Base-by-base conservation (phyloP, 2,113 vertebrate genomes). In the Procavia capensis region DNA sequence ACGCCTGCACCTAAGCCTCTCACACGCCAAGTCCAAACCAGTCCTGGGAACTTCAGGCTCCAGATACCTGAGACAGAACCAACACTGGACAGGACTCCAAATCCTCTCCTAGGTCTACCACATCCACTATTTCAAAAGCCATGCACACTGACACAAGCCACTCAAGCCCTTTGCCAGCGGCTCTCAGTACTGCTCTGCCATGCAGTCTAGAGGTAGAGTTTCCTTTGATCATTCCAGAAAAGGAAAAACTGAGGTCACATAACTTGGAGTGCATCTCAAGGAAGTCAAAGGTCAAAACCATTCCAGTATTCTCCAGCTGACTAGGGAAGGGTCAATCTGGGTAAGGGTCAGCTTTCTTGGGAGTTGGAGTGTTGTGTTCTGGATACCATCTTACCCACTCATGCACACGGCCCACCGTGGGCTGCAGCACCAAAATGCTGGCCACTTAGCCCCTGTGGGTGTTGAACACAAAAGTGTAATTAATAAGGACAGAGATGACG, bases 1-100 rank as follows among this genome's bases (percentile, higher is more conserved):
- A 87, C 19, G 6, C 68, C 70, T 85, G 24, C 20, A 93, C 34
- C 78, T 78, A 86, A 89, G 78, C 27, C 92, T 88, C 64, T 84
- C 72, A 27, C 22, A 57, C 45, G 9, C 10, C 70, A 27, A 79
- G 31, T 80, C 59, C 45, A 63, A 72, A 50, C 45, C 75, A 91
- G n/a, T 43, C 59, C 59, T 70, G 31, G 78, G 36, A 70, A 83
- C 17, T 74, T 45, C 14, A 50, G 64, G 78, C 27, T 59, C 47
- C 74, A 93, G 34, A 68, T 36, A 72, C 20, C 36, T 9, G 20
- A 39, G 70, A 66, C 22, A 22, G 20, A 72, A 72, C 11, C 63
- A 72, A 72, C 63, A 72, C 70, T 72, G 20, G 36, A 22, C 70
- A 72, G n/a, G n/a, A 20, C 20, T 89, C 43, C 93, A 25, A 10